phyloP scores from a whole-genome alignment of 2,797 vertebrate species.

The Labeo calbasu region DNA sequence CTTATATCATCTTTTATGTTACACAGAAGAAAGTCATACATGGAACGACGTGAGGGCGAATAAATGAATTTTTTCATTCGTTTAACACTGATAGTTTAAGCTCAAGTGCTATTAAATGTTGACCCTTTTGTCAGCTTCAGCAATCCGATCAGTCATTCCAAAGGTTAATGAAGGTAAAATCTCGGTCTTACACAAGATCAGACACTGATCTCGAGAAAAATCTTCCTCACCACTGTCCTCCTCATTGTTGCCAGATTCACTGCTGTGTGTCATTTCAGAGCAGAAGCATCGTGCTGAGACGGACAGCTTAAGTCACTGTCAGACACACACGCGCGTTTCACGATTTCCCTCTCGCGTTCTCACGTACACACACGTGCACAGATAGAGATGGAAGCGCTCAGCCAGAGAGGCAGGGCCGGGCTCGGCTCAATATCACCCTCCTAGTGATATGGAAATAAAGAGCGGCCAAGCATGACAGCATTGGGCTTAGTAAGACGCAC shows the following conservation, averaged over 20 bases:
- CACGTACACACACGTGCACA: slow-evolving; percentile 28
- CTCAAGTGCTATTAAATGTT: neutral
- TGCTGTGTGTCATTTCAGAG: slow-evolving; percentile 39
- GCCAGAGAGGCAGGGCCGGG: slow-evolving; percentile 33
- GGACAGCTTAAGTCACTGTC: slow-evolving; percentile 58
- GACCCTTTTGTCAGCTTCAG: neutral
- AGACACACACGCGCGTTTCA: slow-evolving; percentile 35
- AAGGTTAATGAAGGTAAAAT: slow-evolving; percentile 22
- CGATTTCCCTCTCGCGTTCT: slow-evolving; percentile 13
- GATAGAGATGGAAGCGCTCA: neutral
- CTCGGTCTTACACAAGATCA: slow-evolving; percentile 11
- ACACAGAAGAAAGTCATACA: neutral
- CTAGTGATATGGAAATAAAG: slow-evolving; percentile 65
- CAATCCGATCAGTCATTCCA: neutral
- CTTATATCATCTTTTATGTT: neutral
- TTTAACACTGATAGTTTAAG: neutral
- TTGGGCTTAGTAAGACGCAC: slow-evolving; percentile 63
- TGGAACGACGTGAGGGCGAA: neutral
- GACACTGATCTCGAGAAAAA: neutral
- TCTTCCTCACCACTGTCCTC: slow-evolving; percentile 23
- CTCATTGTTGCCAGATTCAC: slow-evolving; percentile 42
- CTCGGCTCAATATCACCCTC: slow-evolving; percentile 67
- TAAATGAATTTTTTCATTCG: neutral
- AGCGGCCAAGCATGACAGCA: slow-evolving; percentile 62
- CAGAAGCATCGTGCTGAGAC: slow-evolving; percentile 33